These are phyloP conservation scores for Poecilia latipinna DNA, from an alignment of 2,113 vertebrate genomes.

Conservation along the genomic window DNA sequence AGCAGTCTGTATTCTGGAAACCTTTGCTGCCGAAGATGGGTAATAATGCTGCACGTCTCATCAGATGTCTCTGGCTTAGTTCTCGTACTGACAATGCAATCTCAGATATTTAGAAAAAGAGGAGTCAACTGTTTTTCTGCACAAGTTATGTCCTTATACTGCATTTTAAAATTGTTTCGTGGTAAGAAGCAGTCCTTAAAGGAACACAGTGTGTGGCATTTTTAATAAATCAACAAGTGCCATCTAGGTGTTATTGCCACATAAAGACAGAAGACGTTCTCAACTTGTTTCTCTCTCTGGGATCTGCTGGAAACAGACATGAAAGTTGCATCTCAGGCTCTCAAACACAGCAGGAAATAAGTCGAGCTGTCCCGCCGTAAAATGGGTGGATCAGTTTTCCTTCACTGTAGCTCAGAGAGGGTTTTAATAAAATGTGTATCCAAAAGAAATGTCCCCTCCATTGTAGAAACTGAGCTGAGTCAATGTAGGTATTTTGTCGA, in stretches of 20 bases:
- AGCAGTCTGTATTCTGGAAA: constrained; percentile 80
- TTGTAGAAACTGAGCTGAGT: neutral
- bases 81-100: constrained; percentile 1
- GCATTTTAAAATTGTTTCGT: constrained; percentile 25
- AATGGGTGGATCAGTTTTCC: constrained; percentile 49
- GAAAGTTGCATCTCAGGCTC: constrained; percentile 42
- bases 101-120: constrained; percentile 3
- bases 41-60: constrained; percentile 60
- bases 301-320: constrained; percentile 50
- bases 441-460: constrained; percentile 7
- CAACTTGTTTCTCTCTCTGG: constrained; percentile 23
- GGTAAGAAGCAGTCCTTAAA: neutral
- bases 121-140: constrained; percentile 21
- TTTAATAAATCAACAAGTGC: constrained; percentile 54
- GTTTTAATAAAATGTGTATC: constrained; percentile 8
- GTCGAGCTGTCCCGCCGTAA: constrained; percentile 44
- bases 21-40: constrained; percentile 83
- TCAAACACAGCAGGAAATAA: constrained; percentile 54
- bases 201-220: constrained; percentile 27
- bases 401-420: constrained; percentile 33
- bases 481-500: constrained; percentile 16
- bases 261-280: constrained; percentile 42
- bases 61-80: neutral
- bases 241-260: constrained; percentile 46
- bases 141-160: constrained; percentile 28